Base-by-base conservation (phyloP, 1,140 invertebrate genomes). In the Saccostrea cuccullata region DNA sequence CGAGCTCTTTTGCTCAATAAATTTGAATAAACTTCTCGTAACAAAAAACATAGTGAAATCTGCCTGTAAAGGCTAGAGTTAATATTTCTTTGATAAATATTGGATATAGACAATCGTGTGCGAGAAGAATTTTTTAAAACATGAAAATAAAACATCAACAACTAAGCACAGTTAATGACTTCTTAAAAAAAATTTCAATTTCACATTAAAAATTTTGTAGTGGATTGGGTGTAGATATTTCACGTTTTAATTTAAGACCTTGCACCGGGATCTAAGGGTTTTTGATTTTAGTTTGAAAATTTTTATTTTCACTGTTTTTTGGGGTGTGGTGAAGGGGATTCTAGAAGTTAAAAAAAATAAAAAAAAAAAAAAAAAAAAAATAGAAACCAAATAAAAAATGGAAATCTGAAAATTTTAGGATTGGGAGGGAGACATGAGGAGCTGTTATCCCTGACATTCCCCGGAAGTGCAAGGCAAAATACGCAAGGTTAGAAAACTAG, bases 391-490 rank as follows among this genome's bases (percentile, higher is more conserved):
- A 83, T 83, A 20, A 47, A 82, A 83, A 83, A 11, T 55, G 36
- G 82, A 55, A 83, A 83, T 55, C 55, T 83, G 55, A 47, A 83
- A 83, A 47, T 83, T 83, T 47, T 83, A 83, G 82, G 82, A 47
- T 17, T 55, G 82, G 67, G 85, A 88, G 87, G 84, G 84, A 47
- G 87, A 82, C 36, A 58, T 55, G 70, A 82, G 55, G 87, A 88
- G 87, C 84, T 88, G 87, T 85, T 85, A 82, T 88, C 87, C 84
- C 85, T 88, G 87, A 55, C 86, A 73, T 85, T 86, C 70, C 70
- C 87, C 55, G 87, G 87, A 47, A 88, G 55, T 84, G 67, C 56
- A 64, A n/a, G 87, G 58, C 87, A 88, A 82, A 88, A 36, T 55
- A 64, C 82, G 56, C 87, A 84, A 88, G 87, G 87, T 88, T 84